Evolutionary conservation across 2,888 invertebrate species (phyloP), one percentile per base, ranked within the genome.

Genomic region (Caenorhabditis sp.): DNA sequence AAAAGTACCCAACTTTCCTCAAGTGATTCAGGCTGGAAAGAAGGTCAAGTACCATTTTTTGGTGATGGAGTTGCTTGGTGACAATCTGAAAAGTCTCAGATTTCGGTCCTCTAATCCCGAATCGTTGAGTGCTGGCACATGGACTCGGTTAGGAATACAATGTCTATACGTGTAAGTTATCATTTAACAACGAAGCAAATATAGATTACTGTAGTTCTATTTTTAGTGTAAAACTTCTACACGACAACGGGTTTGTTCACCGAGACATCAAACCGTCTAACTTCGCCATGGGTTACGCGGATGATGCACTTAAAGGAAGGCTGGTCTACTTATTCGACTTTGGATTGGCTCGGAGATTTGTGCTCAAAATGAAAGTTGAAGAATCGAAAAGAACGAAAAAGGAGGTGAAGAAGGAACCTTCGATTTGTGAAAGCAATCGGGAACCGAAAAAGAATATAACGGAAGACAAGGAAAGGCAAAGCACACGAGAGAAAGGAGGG

Each of bases 171-270:
- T 60, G 65, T 69, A 5, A 60, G 69, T 64, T 60, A 23, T 8
- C 50, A 8, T 50, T 5, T 50, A 23, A 31, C 10, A 10, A 31
- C 10, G 10, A 36, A 36, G 7, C 10, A 36, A 36, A 36, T 36
- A 31, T 27, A 5, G n/a, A 27, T 36, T 58, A 7, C 27, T 8
- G 3, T 10, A 52, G 4, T 21, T 14, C 10, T 14, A 43, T 43
- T 43, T 78, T 76, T 65, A 64, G 77, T 36, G 43, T 81, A 14
- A 81, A 81, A 62, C 21, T 74, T 23, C 50, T 81, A 14, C 81
- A 81, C 50, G 76, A 81, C 43, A 21, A 36, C 23, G 81, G 81
- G 23, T 81, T 75, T 59, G 60, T 81, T 7, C 80, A 80, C 50
- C 38, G 80, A 20, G 80, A 81, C 54, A 67, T 81, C 23, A 76